Evolutionary conservation across 1,140 invertebrate species (phyloP), one percentile per base, ranked within the genome.

Genomic region (Oedothorax gibbosus): DNA sequence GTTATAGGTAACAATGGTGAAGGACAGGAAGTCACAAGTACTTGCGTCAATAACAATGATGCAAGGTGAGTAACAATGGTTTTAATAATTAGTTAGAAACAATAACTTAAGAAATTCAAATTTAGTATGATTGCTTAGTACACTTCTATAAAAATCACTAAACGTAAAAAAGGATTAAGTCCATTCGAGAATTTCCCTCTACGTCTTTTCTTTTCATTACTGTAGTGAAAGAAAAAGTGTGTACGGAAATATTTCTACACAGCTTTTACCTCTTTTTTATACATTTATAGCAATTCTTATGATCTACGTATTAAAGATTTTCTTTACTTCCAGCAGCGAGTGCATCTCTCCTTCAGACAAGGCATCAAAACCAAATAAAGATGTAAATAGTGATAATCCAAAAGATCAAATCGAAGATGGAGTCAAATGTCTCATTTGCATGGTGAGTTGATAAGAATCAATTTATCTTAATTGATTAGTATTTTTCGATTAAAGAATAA

Each of bases 391-490:
- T 10, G 83, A 85, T 9, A 78, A 77, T 71, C 53, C 73, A 15
- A 85, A 85, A 78, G 83, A 78, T 57, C 64, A 78, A 53, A 60
- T 78, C 5, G 83, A 85, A 62, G 83, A 85, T 21, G 83, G 83
- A 35, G 71, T 85, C 11, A 94, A 96, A 90, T 98, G 96, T 92
- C 92, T 97, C 14, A 97, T 97, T 80, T 97, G 96, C 89, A 94
- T 97, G 92, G 83, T 85, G 21, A 85, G 83, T 68, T 14, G 49
- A 75, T 20, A 12, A 60, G 35, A 60, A 60, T 60, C 12, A 12
- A 60, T 60, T 60, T 60, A 2, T 2, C 57, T n/a, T n/a, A 35
- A 2, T 35, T 35, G 35, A 35, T 35, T 35, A 1, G 1, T 35
- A 35, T 35, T 35, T 35, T 35, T 35, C 1, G 35, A 35, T 35